Conservation (phyloP, 2,888 invertebrate species). For the Drosophila subquinaria region DNA sequence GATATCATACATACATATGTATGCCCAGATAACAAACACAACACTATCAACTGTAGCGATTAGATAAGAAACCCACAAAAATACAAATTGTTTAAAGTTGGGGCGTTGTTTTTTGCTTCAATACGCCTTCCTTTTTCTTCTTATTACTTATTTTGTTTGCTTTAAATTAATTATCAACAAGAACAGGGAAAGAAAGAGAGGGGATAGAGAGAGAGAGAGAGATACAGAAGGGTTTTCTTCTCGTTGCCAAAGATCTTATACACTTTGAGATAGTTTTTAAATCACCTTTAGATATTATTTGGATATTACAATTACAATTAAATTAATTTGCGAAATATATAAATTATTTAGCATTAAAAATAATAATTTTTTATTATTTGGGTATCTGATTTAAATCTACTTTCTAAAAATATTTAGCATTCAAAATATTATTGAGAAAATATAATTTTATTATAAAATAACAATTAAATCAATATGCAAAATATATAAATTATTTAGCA, state of each 20-base stretch:
- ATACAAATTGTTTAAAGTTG: constrained; percentile 34
- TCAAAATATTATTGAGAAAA: too few relatives aligned
- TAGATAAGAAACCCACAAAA: constrained; percentile 60
- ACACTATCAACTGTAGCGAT: constrained; percentile 43
- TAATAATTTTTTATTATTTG: too few relatives aligned
- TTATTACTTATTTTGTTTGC: constrained; percentile 29
- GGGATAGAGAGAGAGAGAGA: too few relatives aligned
- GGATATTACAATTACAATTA: too few relatives aligned
- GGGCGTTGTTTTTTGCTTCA: constrained; percentile 26
- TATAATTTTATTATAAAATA: too few relatives aligned
- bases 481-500: too few relatives aligned
- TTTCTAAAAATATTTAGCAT: too few relatives aligned
- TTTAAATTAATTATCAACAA: constrained; percentile 61
- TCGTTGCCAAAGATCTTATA: neutral
- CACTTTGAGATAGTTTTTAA: neutral
- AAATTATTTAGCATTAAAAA: too few relatives aligned
- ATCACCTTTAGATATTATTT: too few relatives aligned
- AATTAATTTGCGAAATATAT: too few relatives aligned
- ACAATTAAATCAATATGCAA: too few relatives aligned
- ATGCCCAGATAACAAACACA: constrained; percentile 69
- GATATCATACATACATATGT: constrained; percentile 69
- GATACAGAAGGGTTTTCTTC: neutral
- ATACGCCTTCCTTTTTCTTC: constrained; percentile 19
- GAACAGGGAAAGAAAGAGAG: neutral
- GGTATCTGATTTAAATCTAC: too few relatives aligned